Conservation (phyloP, 1,140 invertebrate species). For the Drosophila simulans region DNA sequence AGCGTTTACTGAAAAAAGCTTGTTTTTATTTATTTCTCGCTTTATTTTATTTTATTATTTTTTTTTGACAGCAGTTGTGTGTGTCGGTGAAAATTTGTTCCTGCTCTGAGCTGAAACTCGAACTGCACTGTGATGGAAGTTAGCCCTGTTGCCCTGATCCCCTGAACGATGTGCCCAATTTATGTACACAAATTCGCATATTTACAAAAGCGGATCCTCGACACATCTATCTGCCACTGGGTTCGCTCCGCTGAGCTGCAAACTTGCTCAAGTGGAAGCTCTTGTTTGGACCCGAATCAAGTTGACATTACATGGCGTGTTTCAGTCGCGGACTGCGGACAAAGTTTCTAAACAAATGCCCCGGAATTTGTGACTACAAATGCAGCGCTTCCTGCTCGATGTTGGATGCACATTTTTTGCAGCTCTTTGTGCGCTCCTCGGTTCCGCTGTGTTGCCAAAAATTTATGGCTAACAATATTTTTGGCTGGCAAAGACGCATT, state of each 20-base stretch:
- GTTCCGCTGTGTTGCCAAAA: constrained; percentile 63
- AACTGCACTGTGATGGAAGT: constrained; percentile 27
- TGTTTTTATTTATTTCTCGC: constrained; percentile 5
- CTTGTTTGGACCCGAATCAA: constrained; percentile 47
- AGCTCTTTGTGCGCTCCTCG: constrained; percentile 7
- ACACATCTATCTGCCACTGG: constrained; percentile 20
- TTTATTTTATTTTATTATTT: constrained; percentile 1
- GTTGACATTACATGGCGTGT: constrained; percentile 57
- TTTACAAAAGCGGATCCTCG: constrained; percentile 16
- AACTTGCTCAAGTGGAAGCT: constrained; percentile 50
- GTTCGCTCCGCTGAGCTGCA: constrained; percentile 37
- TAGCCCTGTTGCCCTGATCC: constrained; percentile 34
- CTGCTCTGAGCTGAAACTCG: constrained; percentile 1
- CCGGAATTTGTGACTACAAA: constrained; percentile 60
- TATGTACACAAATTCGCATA: constrained; percentile 45
- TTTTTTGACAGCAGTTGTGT: constrained; percentile 7
- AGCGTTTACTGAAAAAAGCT: background rate
- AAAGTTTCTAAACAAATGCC: constrained; percentile 69
- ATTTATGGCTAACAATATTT: constrained; percentile 80
- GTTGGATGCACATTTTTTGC: constrained; percentile 27
- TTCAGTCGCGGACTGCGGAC: constrained; percentile 34
- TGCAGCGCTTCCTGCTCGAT: constrained; percentile 47
- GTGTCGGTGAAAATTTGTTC: constrained; percentile 13
- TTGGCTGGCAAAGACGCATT: constrained; percentile 38
- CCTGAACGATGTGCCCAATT: constrained; percentile 44